Conservation (phyloP, 2,797 vertebrate species). For the Remorina albescens region DNA sequence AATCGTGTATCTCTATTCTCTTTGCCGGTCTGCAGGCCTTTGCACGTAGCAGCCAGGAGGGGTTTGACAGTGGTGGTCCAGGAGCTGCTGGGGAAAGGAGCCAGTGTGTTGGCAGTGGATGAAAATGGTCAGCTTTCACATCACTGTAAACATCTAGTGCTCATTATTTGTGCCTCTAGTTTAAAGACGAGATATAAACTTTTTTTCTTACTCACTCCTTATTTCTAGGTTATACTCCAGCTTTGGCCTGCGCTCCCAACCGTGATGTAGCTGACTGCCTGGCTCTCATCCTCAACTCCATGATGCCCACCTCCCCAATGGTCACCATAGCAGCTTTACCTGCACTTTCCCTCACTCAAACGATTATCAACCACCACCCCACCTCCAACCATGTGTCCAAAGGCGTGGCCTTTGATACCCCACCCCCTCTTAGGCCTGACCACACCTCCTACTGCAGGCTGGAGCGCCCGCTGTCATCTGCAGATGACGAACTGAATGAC, state of each 20-base stretch:
- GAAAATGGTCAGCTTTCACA: conserved; percentile 90
- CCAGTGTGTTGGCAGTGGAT: conserved; percentile 95
- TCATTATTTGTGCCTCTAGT: neutral
- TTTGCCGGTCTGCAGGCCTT: conserved; percentile 83
- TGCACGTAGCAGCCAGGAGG: conserved; percentile 93
- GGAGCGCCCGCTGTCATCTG: conserved; percentile 87
- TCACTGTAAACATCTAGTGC: neutral
- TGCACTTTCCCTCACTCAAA: conserved; percentile 86
- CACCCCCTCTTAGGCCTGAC: conserved; percentile 89
- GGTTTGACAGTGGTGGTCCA: conserved; percentile 96
- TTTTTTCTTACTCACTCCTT: neutral
- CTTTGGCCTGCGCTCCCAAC: conserved; percentile 94
- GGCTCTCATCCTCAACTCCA: conserved; percentile 96
- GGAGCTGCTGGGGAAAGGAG: conserved; percentile 95
- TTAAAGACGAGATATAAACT: neutral
- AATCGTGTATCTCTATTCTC: neutral
- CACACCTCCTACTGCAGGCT: conserved; percentile 91
- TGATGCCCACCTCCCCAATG: conserved; percentile 94
- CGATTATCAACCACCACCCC: conserved; percentile 89
- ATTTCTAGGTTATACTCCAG: conserved; percentile 72
- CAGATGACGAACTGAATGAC: conserved; percentile 95
- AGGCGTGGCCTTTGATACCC: conserved; percentile 91
- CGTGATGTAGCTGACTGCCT: conserved; percentile 97
- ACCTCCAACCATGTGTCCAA: conserved; percentile 87
- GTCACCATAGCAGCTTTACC: conserved; percentile 87